Base-by-base conservation (phyloP, 1,140 invertebrate species). In the Cydia strobilella region DNA sequence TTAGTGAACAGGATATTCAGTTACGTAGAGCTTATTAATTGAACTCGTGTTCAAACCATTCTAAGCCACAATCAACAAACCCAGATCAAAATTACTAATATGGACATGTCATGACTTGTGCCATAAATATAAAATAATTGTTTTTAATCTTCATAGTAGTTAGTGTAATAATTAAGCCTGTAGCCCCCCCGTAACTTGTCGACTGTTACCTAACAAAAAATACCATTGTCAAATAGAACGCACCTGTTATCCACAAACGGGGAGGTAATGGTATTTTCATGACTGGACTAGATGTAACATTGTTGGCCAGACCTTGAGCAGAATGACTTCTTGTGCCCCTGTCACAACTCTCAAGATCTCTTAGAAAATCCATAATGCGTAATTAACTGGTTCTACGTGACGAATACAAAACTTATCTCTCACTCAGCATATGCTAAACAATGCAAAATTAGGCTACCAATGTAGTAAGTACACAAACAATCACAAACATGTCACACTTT, bases 211-310 rank as follows among this genome's bases (percentile, higher is more conserved):
- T 66, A 66, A 66, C 27, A n/a, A 66, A 66, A 63, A 66, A 66
- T 39, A 72, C 35, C 15, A 31, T 39, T 72, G 9, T 72, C 35
- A 83, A 83, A 80, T 63, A 74, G 65, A 25, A 73, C 79, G 85
- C 76, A 90, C 90, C 90, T 86, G 90, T 90, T 54, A 91, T 87
- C 90, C 90, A 93, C 66, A 91, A 80, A 82, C 89, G 84, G 76
- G 90, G 90, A 76, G 90, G 90, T 77, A 91, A 81, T 82, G 90
- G 90, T 86, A 93, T 90, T 86, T 93, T 92, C 83, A 90, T 85
- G 31, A 81, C 79, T 79, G 88, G 80, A 82, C 86, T 88, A 74
- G 82, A 82, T 78, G 84, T 72, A 77, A 75, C 31, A 31, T 66
- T 80, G 77, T 74, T 82, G 18, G 82, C 71, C 71, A 91, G 80